A percentile compares a stretch with the other conserved stretches of the same genome.
phyloP scores from a whole-genome alignment of 2,113 vertebrate species.

The Ceyx margarethae region DNA sequence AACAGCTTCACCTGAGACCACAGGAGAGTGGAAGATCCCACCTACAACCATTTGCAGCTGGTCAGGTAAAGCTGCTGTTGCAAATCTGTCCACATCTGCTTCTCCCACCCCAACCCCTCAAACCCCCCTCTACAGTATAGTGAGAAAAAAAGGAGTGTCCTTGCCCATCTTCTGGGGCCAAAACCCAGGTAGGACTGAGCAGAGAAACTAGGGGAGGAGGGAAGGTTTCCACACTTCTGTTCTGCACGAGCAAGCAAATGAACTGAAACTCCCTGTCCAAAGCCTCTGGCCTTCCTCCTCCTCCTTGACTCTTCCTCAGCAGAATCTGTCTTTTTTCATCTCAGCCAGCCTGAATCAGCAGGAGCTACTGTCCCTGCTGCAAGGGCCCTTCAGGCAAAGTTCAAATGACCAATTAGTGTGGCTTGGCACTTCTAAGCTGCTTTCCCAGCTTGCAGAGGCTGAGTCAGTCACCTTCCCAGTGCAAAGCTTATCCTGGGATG shows the following conservation, averaged over 20 bases:
- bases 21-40: not conserved
- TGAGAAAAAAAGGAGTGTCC: accelerated
- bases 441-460: not conserved
- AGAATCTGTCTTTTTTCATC: not conserved
- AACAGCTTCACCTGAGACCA: not conserved
- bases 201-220: not conserved
- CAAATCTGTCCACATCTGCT: not conserved
- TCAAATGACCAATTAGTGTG: not conserved
- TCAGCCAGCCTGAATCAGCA: not conserved
- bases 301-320: accelerated
- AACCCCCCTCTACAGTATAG: accelerated
- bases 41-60: accelerated
- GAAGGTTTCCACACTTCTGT: accelerated
- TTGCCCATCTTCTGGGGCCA: not conserved
- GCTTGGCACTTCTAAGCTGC: not conserved
- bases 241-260: not conserved
- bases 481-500: not conserved
- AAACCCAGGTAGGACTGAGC: too few relatives aligned
- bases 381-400: not conserved
- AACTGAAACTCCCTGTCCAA: not conserved
- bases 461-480: not conserved
- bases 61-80: not conserved
- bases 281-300: not conserved
- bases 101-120: accelerated
- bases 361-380: not conserved